Evolutionary conservation across 1,140 invertebrate genomes (phyloP).

Genomic region (Pseudachorutes palmiensis): DNA sequence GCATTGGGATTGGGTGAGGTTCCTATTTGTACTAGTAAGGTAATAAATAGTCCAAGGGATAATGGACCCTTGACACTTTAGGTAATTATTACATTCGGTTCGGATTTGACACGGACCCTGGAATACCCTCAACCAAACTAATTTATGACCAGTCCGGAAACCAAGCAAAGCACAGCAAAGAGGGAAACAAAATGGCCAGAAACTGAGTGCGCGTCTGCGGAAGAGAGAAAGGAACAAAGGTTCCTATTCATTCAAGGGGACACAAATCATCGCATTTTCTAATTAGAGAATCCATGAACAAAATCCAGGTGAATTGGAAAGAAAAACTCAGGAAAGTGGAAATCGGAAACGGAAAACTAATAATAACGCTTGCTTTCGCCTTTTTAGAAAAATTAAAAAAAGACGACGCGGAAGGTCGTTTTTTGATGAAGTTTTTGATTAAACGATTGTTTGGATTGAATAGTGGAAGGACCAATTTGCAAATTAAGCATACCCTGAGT

Average conservation of each 20-base stretch:
- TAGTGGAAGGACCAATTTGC: background rate
- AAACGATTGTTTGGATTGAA: background rate
- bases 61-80: constrained; percentile 17
- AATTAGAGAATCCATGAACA: too few relatives aligned
- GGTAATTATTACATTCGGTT: constrained; percentile 17
- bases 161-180: too few relatives aligned
- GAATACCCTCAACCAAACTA: background rate
- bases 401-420: background rate
- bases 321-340: too few relatives aligned
- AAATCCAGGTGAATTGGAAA: too few relatives aligned
- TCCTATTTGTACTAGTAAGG: background rate
- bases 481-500: background rate
- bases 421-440: background rate
- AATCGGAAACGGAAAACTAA: background rate
- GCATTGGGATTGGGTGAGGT: background rate
- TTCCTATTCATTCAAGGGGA: too few relatives aligned
- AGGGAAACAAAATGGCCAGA: too few relatives aligned
- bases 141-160: constrained; percentile 4
- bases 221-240: too few relatives aligned
- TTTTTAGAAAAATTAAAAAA: too few relatives aligned
- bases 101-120: background rate
- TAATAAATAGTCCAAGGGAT: constrained; percentile 9
- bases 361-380: too few relatives aligned
- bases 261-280: too few relatives aligned
- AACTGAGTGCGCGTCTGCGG: too few relatives aligned